These are phyloP conservation scores for Dolichomitus sp. DNA, from an alignment of 2,888 invertebrate genomes.

Conservation along the genomic window DNA sequence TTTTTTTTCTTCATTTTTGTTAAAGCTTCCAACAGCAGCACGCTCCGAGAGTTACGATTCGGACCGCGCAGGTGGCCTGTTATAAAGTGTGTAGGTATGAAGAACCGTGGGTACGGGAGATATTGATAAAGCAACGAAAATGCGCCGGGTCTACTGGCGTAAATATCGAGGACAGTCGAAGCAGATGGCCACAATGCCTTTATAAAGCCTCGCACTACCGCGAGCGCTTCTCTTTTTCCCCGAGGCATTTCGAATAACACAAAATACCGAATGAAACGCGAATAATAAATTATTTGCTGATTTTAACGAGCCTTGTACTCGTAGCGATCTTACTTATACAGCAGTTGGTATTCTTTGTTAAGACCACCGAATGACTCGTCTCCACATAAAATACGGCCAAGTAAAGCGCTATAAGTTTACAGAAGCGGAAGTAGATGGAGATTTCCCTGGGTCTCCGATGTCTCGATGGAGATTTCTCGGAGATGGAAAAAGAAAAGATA, in stretches of 20 bases:
- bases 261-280: constrained; percentile 8
- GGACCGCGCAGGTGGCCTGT: background rate
- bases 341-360: constrained; percentile 17
- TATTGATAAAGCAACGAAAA: constrained; percentile 41
- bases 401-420: constrained; percentile 32
- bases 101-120: constrained; percentile 12
- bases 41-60: constrained; percentile 27
- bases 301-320: constrained; percentile 27
- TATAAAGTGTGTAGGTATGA: background rate
- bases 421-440: constrained; percentile 52
- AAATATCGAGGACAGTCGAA: constrained; percentile 38
- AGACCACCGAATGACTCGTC: background rate
- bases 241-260: background rate
- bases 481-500: constrained; percentile 39
- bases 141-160: constrained; percentile 6
- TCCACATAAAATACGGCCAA: background rate
- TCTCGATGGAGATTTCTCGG: constrained; percentile 46
- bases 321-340: constrained; percentile 10
- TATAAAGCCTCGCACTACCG: background rate
- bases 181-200: constrained; percentile 20
- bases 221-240: background rate
- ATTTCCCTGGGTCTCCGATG: constrained; percentile 32
- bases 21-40: background rate
- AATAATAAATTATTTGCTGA: constrained; percentile 35
- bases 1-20: constrained; percentile 14